Conservation (phyloP, 2,113 vertebrate species). For the Tricholaema leucomelas region DNA sequence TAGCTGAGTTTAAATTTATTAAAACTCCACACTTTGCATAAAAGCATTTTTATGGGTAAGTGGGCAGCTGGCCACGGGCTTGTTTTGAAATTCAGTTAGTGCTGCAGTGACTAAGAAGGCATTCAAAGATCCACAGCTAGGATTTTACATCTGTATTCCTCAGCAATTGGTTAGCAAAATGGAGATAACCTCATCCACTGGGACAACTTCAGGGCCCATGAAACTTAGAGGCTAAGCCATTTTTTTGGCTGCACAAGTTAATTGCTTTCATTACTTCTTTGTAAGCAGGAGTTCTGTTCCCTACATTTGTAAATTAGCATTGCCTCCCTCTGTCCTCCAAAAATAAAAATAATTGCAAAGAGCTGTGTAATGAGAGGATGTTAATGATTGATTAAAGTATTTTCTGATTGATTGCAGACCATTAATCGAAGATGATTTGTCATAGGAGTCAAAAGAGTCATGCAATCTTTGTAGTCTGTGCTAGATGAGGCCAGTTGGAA, state of each 20-base stretch:
- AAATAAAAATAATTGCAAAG: conserved; percentile 13
- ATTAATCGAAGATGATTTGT: neutral
- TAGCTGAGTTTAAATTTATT: neutral
- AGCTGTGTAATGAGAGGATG: neutral
- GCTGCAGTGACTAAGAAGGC: neutral
- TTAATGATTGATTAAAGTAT: neutral
- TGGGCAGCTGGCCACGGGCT: neutral
- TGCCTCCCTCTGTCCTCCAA: neutral
- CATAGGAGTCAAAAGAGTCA: too few relatives aligned
- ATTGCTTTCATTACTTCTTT: too few relatives aligned
- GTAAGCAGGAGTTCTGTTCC: too few relatives aligned
- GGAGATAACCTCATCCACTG: too few relatives aligned
- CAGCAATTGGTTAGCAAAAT: too few relatives aligned
- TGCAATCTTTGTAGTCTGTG: too few relatives aligned
- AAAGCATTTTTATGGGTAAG: neutral
- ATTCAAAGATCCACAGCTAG: neutral
- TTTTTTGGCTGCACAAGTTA: too few relatives aligned
- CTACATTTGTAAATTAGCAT: too few relatives aligned
- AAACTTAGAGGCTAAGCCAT: too few relatives aligned
- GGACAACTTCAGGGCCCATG: too few relatives aligned
- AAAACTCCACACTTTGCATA: neutral
- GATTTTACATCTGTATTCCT: neutral
- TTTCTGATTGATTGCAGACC: neutral
- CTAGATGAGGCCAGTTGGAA: too few relatives aligned
- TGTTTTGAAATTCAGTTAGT: neutral